Evolutionary conservation across 2,888 invertebrate genomes (phyloP), one percentile per base, ranked within the genome.

Genomic region (Gisinianus flammeolus): DNA sequence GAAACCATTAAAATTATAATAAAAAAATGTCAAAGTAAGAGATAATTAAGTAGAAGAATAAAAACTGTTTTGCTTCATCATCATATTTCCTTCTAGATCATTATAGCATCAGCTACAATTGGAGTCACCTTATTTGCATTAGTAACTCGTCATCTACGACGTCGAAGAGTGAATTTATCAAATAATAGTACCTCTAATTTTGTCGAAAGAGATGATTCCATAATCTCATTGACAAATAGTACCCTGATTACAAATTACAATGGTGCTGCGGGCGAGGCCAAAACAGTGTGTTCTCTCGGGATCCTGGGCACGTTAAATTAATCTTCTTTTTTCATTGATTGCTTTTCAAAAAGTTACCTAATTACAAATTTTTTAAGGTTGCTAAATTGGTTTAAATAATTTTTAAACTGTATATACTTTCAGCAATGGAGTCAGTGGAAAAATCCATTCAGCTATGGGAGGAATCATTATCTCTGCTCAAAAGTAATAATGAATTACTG

Each of bases 371-470:
- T 52, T 52, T 52, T 8, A 52, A 12, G 8, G 8, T 8, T n/a
- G 44, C 6, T 16, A 44, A 44, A 44, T 16, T 75, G 69, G 16
- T 74, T 74, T 19, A 70, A 56, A 30, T 79, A 72, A 44, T 16
- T 44, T 44, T n/a, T n/a, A n/a, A n/a, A n/a, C n/a, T n/a, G 16
- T 24, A 76, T 78, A 4, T 73, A 71, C 68, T 66, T 52, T 24
- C 87, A 93, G 95, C 96, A 54, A 93, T 97, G 93, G 97, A 97
- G 87, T 94, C 96, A 0, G 87, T 97, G 84, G 96, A 96, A 86
- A 93, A 93, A 24, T 95, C 95, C 81, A 93, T 97, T 83, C 94
- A 93, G 86, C 95, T 93, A 87, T 97, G 97, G 97, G 97, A 98
- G 87, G 96, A 97, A 88, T 96, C 97, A 16, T 88, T 97, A 83